A percentile compares a stretch with the other conserved stretches of the same genome.
These are phyloP conservation scores for Hymenochirus boettgeri DNA, from an alignment of 2,113 vertebrate species.

Conservation along the genomic window DNA sequence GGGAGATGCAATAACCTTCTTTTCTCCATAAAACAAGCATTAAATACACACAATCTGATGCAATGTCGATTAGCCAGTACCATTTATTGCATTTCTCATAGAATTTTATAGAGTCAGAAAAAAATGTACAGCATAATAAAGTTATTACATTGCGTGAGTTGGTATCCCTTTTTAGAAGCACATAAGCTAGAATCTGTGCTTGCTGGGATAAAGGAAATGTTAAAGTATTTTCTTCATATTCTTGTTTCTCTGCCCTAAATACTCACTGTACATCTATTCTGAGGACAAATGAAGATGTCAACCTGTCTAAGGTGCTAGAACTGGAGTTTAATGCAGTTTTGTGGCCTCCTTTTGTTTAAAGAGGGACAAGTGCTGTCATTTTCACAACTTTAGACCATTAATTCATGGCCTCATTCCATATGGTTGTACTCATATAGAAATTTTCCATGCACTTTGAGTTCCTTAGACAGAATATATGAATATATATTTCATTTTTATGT, in stretches of 20 bases:
- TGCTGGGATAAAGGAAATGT: no score
- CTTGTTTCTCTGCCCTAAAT: background rate
- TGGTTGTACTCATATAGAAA: background rate
- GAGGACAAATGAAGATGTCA: slow-evolving; percentile 1
- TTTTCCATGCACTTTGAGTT: background rate
- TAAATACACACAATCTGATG: no score
- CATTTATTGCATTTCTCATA: no score
- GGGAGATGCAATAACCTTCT: no score
- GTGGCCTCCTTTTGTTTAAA: background rate
- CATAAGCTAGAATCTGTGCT: no score
- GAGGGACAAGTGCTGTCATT: background rate
- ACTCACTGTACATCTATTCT: background rate
- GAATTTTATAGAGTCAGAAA: no score
- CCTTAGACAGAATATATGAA: background rate
- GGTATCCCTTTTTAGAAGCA: no score
- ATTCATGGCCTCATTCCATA: slow-evolving; percentile 1
- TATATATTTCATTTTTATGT: slow-evolving; percentile 8
- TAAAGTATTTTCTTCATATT: background rate
- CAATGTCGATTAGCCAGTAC: no score
- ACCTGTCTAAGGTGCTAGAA: background rate
- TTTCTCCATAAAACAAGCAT: no score
- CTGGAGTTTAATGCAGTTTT: background rate
- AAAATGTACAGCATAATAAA: no score
- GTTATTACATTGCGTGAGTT: no score
- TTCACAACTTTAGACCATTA: background rate